Evolutionary conservation across 2,113 vertebrate genomes (phyloP), one percentile per base, ranked within the genome.

Genomic region (Oncorhynchus tshawytscha): DNA sequence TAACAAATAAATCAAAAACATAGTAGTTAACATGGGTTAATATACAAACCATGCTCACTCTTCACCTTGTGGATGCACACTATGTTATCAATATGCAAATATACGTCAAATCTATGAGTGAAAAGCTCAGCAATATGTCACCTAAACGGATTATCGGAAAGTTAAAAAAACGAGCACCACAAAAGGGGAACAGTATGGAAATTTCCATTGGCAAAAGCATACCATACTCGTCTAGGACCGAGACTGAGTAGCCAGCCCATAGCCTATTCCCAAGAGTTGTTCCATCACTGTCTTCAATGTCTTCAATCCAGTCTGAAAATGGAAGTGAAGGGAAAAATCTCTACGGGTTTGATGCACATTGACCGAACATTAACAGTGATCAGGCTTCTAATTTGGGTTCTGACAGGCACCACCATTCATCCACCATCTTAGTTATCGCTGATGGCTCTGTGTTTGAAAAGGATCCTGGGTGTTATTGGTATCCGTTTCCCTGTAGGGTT

Each of bases 121-220:
- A 88, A 90, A 87, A 86, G 78, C 87, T 91, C 89, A 90, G 88
- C 89, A 81, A 78, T 86, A 81, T 90, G 87, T 86, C 89, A 84
- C 67, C 74, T 91, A 88, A 91, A 81, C 76, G 68, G 79, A 91
- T 91, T 91, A 90, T 74, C 74, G 73, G 39, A 72, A 82, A 8
- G 39, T 81, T 70, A 83, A 70, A 88, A 85, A 86, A 51, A 72
- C 82, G 83, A 84, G 81, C 82, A 78, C 85, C 81, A 86, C 81
- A 90, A 86, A 77, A 16, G 79, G 80, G 73, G 75, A 83, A 82
- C 73, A 88, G 3, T 25, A 13, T 82, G 85, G 75, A 84, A 84
- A 88, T 87, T 81, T 86, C 60, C 65, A 75, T 39, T 39, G 39
- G 39, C 39, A 39, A 39, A 39, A 39, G 2, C 39, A 39, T 39